Conservation (phyloP, 1,140 invertebrate species). For the Lucilia cuprina region DNA sequence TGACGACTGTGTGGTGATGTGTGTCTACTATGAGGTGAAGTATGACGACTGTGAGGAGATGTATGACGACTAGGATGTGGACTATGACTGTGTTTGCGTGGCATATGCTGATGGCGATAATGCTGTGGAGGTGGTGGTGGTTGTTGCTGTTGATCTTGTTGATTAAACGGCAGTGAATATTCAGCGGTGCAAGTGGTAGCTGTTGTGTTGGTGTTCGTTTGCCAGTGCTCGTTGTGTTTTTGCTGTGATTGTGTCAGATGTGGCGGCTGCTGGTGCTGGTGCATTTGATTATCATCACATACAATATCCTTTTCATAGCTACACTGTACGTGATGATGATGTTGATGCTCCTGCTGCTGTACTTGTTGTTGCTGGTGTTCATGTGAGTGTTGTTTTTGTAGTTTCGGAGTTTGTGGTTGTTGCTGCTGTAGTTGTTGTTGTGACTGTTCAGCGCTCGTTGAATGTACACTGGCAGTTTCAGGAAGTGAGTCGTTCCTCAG, state of each 20-base stretch:
- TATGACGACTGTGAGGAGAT: constrained; percentile 40
- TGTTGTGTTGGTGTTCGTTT: constrained; percentile 37
- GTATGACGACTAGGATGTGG: constrained; percentile 40
- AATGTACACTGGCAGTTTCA: constrained; percentile 61
- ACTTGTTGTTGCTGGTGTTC: constrained; percentile 44
- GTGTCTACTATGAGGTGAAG: constrained; percentile 34
- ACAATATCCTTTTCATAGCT: constrained; percentile 61
- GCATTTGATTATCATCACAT: constrained; percentile 57
- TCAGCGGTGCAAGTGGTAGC: constrained; percentile 39
- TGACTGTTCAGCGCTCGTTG: constrained; percentile 51
- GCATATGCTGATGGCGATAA: constrained; percentile 44
- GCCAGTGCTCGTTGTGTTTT: constrained; percentile 45
- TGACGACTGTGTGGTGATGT: constrained; percentile 37
- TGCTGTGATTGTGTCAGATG: constrained; percentile 37
- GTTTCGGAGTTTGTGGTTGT: constrained; percentile 35
- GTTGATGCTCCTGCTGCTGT: constrained; percentile 45
- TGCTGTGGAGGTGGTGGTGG: constrained; percentile 36
- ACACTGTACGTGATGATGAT: constrained; percentile 61
- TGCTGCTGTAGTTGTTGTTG: constrained; percentile 38
- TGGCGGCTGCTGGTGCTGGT: constrained; percentile 35
- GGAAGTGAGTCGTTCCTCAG: constrained; percentile 63
- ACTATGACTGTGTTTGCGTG: constrained; percentile 39
- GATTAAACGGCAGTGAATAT: constrained; percentile 27
- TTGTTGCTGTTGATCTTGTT: constrained; percentile 32
- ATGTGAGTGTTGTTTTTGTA: constrained; percentile 45